Percentiles rank a stretch among this genome's conserved stretches.
phyloP scores from a whole-genome alignment of 2,888 invertebrate species.

The Tryphoninae sp. region DNA sequence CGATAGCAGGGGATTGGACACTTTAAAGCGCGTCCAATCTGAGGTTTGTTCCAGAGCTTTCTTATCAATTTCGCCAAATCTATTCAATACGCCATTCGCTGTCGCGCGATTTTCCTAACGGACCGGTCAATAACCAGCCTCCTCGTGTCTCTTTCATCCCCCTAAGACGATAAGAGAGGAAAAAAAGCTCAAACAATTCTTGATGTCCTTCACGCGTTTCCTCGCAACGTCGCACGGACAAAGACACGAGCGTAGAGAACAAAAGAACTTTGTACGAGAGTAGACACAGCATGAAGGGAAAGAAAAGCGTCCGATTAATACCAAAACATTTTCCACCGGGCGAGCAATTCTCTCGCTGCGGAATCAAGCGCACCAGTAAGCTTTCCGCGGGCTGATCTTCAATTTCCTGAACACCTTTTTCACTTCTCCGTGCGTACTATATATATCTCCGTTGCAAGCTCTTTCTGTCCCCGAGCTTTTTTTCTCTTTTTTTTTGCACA shows the following conservation, averaged over 20 bases:
- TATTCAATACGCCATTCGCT: neutral
- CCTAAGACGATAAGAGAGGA: too few species aligned
- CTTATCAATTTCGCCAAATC: neutral
- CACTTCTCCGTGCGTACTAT: conserved; percentile 12
- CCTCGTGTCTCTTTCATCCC: neutral
- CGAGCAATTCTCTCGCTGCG: conserved; percentile 36
- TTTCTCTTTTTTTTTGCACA: conserved; percentile 51
- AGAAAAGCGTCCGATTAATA: conserved; percentile 45
- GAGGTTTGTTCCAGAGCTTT: neutral
- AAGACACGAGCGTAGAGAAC: conserved; percentile 1
- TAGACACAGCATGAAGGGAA: conserved; percentile 11
- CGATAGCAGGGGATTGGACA: neutral
- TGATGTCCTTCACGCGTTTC: neutral
- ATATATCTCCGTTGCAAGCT: conserved; percentile 14
- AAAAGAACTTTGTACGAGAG: conserved; percentile 35
- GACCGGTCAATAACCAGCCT: neutral
- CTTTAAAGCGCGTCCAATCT: neutral
- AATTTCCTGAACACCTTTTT: conserved; percentile 56
- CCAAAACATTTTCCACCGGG: conserved; percentile 41
- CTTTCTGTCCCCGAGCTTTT: conserved; percentile 19
- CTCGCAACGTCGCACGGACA: neutral
- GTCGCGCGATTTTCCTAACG: neutral
- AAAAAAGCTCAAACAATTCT: conserved; percentile 7
- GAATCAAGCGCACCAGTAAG: conserved; percentile 22
- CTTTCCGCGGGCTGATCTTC: conserved; percentile 45